phyloP scores from a whole-genome alignment of 1,140 invertebrate genomes.

The Archegozetes longisetosus region DNA sequence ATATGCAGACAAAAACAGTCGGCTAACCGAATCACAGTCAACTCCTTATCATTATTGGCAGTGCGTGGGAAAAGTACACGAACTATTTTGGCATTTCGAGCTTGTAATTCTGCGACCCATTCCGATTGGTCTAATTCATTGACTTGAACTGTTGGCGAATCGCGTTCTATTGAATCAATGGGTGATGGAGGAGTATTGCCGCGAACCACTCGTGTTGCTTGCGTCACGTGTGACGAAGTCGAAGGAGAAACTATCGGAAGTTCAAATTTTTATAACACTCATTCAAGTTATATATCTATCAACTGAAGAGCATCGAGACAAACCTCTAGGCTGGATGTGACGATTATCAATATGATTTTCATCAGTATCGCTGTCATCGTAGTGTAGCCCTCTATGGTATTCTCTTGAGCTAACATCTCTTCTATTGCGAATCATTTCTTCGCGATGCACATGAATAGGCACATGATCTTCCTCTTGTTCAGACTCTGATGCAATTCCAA shows the following conservation, averaged over 20 bases:
- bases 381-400: background rate
- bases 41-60: slow-evolving; percentile 95
- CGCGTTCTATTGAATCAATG: slow-evolving; percentile 49
- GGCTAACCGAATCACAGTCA: slow-evolving; percentile 60
- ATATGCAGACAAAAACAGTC: background rate
- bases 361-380: background rate
- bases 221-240: background rate
- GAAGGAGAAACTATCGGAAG: slow-evolving; percentile 2
- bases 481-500: slow-evolving; percentile 12
- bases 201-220: background rate
- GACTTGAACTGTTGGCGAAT: slow-evolving; percentile 22
- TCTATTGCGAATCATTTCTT: background rate
- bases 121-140: slow-evolving; percentile 21
- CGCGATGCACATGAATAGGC: background rate
- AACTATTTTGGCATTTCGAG: slow-evolving; percentile 56
- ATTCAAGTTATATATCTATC: background rate
- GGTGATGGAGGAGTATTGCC: slow-evolving; percentile 11
- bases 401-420: background rate
- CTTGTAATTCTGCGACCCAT: slow-evolving; percentile 26
- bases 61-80: slow-evolving; percentile 86
- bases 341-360: background rate
- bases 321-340: background rate
- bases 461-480: slow-evolving; percentile 5
- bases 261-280: background rate
- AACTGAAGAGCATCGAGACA: background rate